Percentiles rank a stretch among this genome's conserved stretches.
Evolutionary conservation across 1,140 invertebrate species (phyloP).

Genomic region (Ceratina calcarata): DNA sequence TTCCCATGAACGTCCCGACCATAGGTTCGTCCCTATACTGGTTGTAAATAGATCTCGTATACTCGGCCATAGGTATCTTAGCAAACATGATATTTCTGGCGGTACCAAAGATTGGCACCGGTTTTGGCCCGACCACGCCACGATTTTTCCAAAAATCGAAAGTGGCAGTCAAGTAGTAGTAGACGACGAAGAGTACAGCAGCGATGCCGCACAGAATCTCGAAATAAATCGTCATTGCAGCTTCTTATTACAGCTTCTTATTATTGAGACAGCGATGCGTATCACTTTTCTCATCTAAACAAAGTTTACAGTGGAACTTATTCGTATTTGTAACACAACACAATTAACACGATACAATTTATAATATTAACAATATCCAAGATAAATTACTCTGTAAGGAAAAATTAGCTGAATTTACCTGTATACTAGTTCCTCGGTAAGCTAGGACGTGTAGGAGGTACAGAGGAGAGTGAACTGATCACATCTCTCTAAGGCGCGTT

Average conservation of each 20-base stretch:
- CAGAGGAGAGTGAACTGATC: too few relatives aligned
- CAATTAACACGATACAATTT: too few relatives aligned
- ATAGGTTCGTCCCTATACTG: slow-evolving; percentile 70
- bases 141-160: slow-evolving; percentile 72
- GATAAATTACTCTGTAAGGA: too few relatives aligned
- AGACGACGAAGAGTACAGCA: slow-evolving; percentile 40
- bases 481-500: too few relatives aligned
- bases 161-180: slow-evolving; percentile 55
- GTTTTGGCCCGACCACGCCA: slow-evolving; percentile 65
- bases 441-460: too few relatives aligned
- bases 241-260: neutral
- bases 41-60: slow-evolving; percentile 52
- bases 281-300: neutral
- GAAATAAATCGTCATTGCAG: slow-evolving; percentile 10
- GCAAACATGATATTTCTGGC: slow-evolving; percentile 57
- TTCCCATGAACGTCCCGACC: slow-evolving; percentile 77
- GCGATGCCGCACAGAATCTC: slow-evolving; percentile 51
- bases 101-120: slow-evolving; percentile 70
- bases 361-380: too few relatives aligned
- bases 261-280: too few relatives aligned
- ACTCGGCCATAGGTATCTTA: slow-evolving; percentile 43
- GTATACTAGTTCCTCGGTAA: too few relatives aligned
- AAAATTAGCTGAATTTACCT: too few relatives aligned
- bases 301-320: too few relatives aligned
- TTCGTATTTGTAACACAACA: too few relatives aligned